These are phyloP conservation scores for Thaumetopoea pityocampa DNA, from an alignment of 1,140 invertebrate species.

Conservation along the genomic window DNA sequence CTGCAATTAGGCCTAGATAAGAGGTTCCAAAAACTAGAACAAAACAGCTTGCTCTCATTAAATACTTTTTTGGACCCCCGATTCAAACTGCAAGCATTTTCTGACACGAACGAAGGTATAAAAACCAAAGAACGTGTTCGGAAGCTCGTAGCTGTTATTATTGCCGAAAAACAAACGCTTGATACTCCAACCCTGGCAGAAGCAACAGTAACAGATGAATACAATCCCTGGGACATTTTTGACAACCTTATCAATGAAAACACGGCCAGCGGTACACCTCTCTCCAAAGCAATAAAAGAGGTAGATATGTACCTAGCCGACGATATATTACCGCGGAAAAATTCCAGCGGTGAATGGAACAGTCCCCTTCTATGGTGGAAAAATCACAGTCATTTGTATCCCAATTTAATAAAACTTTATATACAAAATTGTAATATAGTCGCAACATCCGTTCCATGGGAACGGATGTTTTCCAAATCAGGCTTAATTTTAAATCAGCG, in stretches of 20 bases:
- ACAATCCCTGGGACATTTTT: slow-evolving; percentile 10
- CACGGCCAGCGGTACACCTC: slow-evolving; percentile 4
- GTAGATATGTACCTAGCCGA: slow-evolving; percentile 15
- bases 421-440: slow-evolving; percentile 21
- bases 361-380: slow-evolving; percentile 29
- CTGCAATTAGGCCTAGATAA: neutral
- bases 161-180: too few relatives aligned
- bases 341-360: slow-evolving; percentile 11
- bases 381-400: slow-evolving; percentile 22
- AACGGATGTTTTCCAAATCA: slow-evolving; percentile 36
- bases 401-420: slow-evolving; percentile 25
- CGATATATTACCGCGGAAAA: slow-evolving; percentile 7
- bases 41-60: slow-evolving; percentile 8
- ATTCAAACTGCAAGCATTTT: slow-evolving; percentile 15
- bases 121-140: slow-evolving; percentile 6
- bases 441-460: slow-evolving; percentile 36
- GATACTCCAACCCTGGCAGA: neutral
- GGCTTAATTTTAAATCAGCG: slow-evolving; percentile 23
- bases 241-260: slow-evolving; percentile 3
- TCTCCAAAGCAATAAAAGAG: slow-evolving; percentile 19
- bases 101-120: neutral
- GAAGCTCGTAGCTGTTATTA: neutral
- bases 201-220: neutral
- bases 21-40: slow-evolving; percentile 1
- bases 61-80: slow-evolving; percentile 17